A percentile compares a stretch with the other conserved stretches of the same genome.
Evolutionary conservation across 2,113 vertebrate genomes (phyloP).

Genomic region (Mola mola): DNA sequence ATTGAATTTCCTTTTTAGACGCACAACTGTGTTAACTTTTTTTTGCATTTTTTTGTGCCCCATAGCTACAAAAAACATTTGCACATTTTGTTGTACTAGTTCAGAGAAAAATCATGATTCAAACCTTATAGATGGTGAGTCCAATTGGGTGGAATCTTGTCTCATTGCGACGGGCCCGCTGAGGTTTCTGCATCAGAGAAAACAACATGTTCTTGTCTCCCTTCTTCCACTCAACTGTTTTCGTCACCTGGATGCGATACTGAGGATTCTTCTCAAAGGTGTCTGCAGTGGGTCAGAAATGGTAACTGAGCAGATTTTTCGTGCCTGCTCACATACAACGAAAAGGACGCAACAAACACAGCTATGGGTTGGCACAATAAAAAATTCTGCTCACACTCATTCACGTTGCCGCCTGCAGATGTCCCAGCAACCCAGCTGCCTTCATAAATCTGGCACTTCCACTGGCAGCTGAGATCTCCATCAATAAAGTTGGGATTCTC

Average conservation of each 20-base stretch:
- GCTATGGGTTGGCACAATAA: not conserved
- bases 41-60: too few species aligned
- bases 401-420: constrained; percentile 23
- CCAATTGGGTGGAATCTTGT: not conserved
- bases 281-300: constrained; percentile 7
- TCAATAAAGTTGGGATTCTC: constrained; percentile 66
- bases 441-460: constrained; percentile 46
- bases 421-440: constrained; percentile 28
- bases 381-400: not conserved
- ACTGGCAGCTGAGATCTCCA: constrained; percentile 44
- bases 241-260: constrained; percentile 49
- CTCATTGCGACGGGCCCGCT: not conserved
- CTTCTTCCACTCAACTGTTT: not conserved
- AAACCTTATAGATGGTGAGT: constrained; percentile 35
- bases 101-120: too few species aligned
- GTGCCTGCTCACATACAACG: too few species aligned
- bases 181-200: constrained; percentile 58
- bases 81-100: too few species aligned
- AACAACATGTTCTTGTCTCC: constrained; percentile 50
- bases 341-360: too few species aligned
- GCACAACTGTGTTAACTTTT: too few species aligned
- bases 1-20: too few species aligned
- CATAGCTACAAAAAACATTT: too few species aligned
- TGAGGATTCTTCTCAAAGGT: constrained; percentile 50
- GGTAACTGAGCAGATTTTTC: not conserved